These are phyloP conservation scores for Apistogramma diplotaenia DNA, from an alignment of 2,113 vertebrate genomes.

Conservation along the genomic window DNA sequence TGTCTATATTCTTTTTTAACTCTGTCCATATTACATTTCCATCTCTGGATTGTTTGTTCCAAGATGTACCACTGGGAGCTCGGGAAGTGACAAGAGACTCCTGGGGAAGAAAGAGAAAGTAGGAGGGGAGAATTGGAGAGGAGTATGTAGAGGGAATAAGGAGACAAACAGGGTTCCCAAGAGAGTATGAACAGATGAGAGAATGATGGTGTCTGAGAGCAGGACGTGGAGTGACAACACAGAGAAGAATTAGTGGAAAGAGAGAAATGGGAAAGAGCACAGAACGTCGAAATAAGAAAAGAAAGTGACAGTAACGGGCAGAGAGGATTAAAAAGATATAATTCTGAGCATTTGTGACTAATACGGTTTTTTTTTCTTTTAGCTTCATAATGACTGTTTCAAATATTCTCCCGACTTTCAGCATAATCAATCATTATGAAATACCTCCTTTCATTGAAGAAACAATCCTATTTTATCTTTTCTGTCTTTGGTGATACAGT, in stretches of 20 bases:
- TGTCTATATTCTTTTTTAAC: slow-evolving; percentile 38
- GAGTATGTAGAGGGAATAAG: slow-evolving; percentile 50
- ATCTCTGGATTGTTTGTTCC: slow-evolving; percentile 56
- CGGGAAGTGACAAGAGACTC: slow-evolving; percentile 67
- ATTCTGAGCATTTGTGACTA: background rate
- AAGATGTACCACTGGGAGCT: slow-evolving; percentile 51
- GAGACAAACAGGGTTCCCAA: slow-evolving; percentile 62
- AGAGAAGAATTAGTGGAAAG: slow-evolving; percentile 54
- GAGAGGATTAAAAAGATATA: slow-evolving; percentile 1
- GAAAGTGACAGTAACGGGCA: slow-evolving; percentile 31
- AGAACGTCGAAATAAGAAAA: slow-evolving; percentile 35
- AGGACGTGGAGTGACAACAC: slow-evolving; percentile 56
- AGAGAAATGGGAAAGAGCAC: slow-evolving; percentile 19
- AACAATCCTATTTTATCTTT: background rate
- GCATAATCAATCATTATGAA: background rate
- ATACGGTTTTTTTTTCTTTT: slow-evolving; percentile 5
- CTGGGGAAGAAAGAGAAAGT: slow-evolving; percentile 50
- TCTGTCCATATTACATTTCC: slow-evolving; percentile 38
- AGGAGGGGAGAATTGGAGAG: slow-evolving; percentile 27
- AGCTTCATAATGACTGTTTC: background rate
- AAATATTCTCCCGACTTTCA: slow-evolving; percentile 9
- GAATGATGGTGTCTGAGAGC: slow-evolving; percentile 52
- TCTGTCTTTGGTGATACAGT: no score
- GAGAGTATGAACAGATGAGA: slow-evolving; percentile 62
- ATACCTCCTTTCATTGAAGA: background rate